Base-by-base conservation (phyloP, 1,140 invertebrate species). In the Aphelenchoides avenae region DNA sequence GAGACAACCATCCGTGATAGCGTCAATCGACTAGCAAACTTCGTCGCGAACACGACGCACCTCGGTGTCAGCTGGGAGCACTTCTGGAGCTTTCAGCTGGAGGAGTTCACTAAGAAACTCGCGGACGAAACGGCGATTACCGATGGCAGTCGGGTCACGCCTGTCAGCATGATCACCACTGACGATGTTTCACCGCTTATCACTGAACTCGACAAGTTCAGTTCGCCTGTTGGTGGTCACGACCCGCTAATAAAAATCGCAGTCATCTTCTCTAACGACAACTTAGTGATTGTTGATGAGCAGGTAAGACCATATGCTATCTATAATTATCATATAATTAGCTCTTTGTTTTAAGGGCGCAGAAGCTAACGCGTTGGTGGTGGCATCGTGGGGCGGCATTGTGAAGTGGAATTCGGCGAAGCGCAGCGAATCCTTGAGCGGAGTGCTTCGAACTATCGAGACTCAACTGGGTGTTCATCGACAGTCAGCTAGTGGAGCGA, bases 351-450 rank as follows among this genome's bases (percentile, higher is more conserved):
- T 66, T 59, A 64, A n/a, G 61, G 18, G 7, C 22, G 11, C 26
- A 3, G 6, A 37, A 6, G 31, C 36, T 20, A 30, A 26, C 33
- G 43, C 27, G n/a, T n/a, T 64, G 3, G 29, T 64, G n/a, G 50
- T 64, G 13, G 61, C 61, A 7, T 69, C 66, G 11, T 64, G 61
- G 61, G 61, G 61, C 24, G 61, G 61, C 22, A 27, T 64, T 50
- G 31, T 36, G 24, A 18, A 53, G 27, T n/a, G 24, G 3, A 66
- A 15, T 18, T n/a, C n/a, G 26, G 36, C 30, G 26, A 66, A 9
- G 24, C n/a, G 26, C 24, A 43, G 52, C 22, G 31, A 52, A 13
- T 4, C 5, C 5, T 15, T 51, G 9, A 31, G 18, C 26, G 36
- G 36, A 31, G 24, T 62, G 18, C 60, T 46, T 31, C 52, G 27